Base-by-base conservation (phyloP, 2,797 vertebrate species). In the Pteronotus mesoamericanus region DNA sequence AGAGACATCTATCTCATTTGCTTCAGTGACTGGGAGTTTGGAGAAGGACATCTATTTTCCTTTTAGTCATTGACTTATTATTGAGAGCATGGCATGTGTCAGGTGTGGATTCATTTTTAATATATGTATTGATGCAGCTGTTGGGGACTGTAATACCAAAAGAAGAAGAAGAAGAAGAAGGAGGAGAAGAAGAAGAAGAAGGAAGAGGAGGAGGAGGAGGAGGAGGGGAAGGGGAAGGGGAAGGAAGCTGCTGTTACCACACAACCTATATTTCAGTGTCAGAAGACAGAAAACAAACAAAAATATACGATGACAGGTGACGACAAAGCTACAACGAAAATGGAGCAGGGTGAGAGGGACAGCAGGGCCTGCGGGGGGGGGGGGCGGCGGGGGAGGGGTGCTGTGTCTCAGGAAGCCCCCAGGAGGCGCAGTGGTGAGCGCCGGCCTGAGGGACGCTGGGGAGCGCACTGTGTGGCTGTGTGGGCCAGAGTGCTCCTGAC, bases 351-450 rank as follows among this genome's bases (percentile, higher is more conserved):
- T 6, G 6, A 21, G 11, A 21, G 19, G 5, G 44, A 15, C 2
- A 16, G 44, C 3, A 2, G 16, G 44, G 24, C 6, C 5, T 0
- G 19, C 26, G 32, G 42, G n/a, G 26, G 32, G 42, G n/a, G 26
- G 29, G 39, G 37, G 22, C 39, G 29, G 32, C 0, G 5, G 53
- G 12, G 6, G 4, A 4, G 37, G 51, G 72, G 3, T 42, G 0
- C 37, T 15, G 3, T 8, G 16, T 34, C n/a, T 51, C 8, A 2
- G 0, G 18, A 26, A 34, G 84, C 32, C 59, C 14, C 64, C 66
- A 32, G 57, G 15, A 12, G 57, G 9, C 21, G 24, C 24, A 24
- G 1, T 5, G 66, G 48, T 32, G 57, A 24, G 21, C 1, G 34
- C 72, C 61, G 53, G 42, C 48, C 21, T 14, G 9, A 39, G 69